Conservation (phyloP, 2,797 vertebrate species). For the Sarcoramphus papa region DNA sequence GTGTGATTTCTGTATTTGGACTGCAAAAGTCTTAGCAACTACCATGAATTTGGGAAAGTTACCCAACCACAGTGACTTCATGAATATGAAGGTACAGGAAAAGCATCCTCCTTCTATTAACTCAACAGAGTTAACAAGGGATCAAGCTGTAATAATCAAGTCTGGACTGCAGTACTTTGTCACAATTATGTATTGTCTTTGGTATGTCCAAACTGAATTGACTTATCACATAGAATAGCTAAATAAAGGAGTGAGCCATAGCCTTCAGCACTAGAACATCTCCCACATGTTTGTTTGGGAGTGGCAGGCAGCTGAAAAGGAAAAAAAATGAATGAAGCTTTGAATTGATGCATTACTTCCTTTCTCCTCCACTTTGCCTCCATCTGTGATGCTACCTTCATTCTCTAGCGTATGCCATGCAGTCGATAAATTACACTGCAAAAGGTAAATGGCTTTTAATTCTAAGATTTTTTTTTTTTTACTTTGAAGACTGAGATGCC, state of each 20-base stretch:
- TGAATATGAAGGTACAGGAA: background rate
- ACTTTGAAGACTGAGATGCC: background rate
- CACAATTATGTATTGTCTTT: constrained; percentile 23
- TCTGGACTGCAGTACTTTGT: background rate
- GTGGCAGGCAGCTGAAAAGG: constrained; percentile 22
- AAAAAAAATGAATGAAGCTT: background rate
- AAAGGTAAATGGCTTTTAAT: background rate
- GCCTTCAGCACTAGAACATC: constrained; percentile 48
- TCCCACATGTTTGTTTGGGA: constrained; percentile 18
- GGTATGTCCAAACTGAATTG: constrained; percentile 24
- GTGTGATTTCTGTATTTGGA: background rate
- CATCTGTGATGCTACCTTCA: background rate
- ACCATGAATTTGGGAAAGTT: background rate
- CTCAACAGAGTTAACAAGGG: background rate
- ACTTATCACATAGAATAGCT: background rate
- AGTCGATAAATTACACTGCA: background rate
- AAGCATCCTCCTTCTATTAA: background rate
- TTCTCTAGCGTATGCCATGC: background rate
- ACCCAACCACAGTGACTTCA: background rate
- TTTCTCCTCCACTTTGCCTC: background rate
- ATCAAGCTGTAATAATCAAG: background rate
- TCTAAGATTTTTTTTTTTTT: background rate
- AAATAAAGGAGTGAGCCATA: constrained; percentile 1
- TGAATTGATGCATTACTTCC: background rate
- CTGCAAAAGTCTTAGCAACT: background rate